Base-by-base conservation (phyloP, 2,888 invertebrate species). In the Cyaniris semiargus region DNA sequence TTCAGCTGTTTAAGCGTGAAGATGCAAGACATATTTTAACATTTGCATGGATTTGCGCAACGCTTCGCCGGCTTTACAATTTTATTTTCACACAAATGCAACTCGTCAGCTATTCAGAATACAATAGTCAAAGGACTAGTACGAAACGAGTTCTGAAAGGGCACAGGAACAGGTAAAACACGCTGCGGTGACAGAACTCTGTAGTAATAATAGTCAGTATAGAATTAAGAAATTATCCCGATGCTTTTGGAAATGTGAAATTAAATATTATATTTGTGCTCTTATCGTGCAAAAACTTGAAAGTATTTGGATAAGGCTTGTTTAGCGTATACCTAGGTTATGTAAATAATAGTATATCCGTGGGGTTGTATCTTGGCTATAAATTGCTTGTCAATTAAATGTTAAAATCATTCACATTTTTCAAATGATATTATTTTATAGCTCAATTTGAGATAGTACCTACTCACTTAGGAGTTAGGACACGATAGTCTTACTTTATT, bases 81-180 rank as follows among this genome's bases (percentile, higher is more conserved):
- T 31, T 27, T 66, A 66, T 66, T 66, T 31, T 27, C 13, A 66
- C 15, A 66, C 66, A 31, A 66, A 66, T 66, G 66, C 27, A 27
- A 31, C 66, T 27, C 66, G 66, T 66, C 27, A 27, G 5, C 66
- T 66, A 66, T 66, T 66, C 66, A 31, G 66, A 27, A 66, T 66
- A 66, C 66, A 66, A 66, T 66, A 66, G 66, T 31, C 27, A 18
- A 66, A 31, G 66, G 66, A 66, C 66, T 31, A 66, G 66, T 31
- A 18, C 18, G 66, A 66, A 66, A 66, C 66, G 15, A 27, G 66
- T 66, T 66, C 66, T 66, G 66, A 66, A 66, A 66, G 66, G 66
- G 66, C 66, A 66, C 66, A 31, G 27, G 66, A 66, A 66, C 66
- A 66, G 66, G 66, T 66, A 66, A 66, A 66, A 66, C 66, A 23